These are phyloP conservation scores for Pygoscelis adeliae DNA, from an alignment of 2,113 vertebrate genomes.

Conservation along the genomic window DNA sequence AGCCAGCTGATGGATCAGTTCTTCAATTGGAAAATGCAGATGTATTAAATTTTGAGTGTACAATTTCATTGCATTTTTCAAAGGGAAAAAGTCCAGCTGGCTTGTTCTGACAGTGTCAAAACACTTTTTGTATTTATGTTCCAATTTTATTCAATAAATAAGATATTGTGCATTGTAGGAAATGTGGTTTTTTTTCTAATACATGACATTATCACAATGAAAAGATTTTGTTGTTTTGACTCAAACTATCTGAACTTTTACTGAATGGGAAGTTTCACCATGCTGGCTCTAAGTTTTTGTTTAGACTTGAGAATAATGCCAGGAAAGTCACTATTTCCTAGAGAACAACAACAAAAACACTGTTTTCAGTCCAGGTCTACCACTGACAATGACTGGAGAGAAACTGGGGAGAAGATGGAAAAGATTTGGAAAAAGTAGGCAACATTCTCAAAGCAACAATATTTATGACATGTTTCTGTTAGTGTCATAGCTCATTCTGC, in stretches of 20 bases:
- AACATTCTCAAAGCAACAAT: not conserved
- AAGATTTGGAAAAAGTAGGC: not conserved
- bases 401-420: not conserved
- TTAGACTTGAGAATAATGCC: not conserved
- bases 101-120: not conserved
- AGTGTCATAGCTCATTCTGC: not conserved
- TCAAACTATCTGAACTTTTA: not conserved
- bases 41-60: not conserved
- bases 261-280: not conserved
- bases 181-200: not conserved
- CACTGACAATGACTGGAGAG: not conserved
- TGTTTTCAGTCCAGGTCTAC: not conserved
- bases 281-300: not conserved
- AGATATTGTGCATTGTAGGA: not conserved
- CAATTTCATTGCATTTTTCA: not conserved
- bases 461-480: not conserved
- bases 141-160: not conserved
- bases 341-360: not conserved
- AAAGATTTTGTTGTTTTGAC: not conserved
- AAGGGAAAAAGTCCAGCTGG: not conserved
- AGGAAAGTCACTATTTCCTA: not conserved
- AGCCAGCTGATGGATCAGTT: not conserved
- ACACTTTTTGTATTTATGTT: not conserved
- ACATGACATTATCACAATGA: not conserved
- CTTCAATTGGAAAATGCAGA: constrained; percentile 4